Evolutionary conservation across 2,797 vertebrate species (phyloP), one percentile per base, ranked within the genome.

Genomic region (Hydrocynus forskahlii): DNA sequence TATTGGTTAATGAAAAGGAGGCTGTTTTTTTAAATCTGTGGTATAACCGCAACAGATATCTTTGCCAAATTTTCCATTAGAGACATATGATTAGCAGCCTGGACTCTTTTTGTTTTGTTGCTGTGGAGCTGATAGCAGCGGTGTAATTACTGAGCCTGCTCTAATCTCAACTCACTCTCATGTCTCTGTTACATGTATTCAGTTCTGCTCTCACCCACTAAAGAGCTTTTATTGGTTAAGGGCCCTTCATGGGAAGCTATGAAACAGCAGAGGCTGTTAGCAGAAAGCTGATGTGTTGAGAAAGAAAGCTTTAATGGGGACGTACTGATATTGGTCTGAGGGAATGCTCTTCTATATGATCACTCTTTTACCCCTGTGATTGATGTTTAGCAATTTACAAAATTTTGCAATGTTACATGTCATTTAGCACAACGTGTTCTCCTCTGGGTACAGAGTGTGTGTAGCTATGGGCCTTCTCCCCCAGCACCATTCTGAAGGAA

Each of bases 301-400:
- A 82, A 63, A 63, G 75, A 77, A 87, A 82, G 88, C 86, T 87
- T 87, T 80, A 81, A 74, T 52, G 69, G 78, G 71, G 60, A 81
- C 45, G 66, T 59, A 75, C 72, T 81, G 77, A 73, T 82, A 76
- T 80, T 70, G 63, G 81, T 75, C 62, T 74, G 62, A 75, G 76
- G 66, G 40, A 68, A 68, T 45, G 40, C 40, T 68, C n/a, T n/a
- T 45, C 66, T 68, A n/a, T 69, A 67, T 57, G 45, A 70, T 64
- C 62, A 72, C 71, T 80, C 62, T 81, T 78, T 85, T 85, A 79
- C 75, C 60, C 60, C 68, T 60, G 60, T 86, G 88, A 90, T 79
- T 85, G 86, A 85, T 83, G 82, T 78, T 55, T 83, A 55, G 84
- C 78, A 79, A 84, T 88, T 89, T 88, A 83, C 79, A 86, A 86